Conservation (phyloP, 2,888 invertebrate species). For the Philopedon plagiatum region DNA sequence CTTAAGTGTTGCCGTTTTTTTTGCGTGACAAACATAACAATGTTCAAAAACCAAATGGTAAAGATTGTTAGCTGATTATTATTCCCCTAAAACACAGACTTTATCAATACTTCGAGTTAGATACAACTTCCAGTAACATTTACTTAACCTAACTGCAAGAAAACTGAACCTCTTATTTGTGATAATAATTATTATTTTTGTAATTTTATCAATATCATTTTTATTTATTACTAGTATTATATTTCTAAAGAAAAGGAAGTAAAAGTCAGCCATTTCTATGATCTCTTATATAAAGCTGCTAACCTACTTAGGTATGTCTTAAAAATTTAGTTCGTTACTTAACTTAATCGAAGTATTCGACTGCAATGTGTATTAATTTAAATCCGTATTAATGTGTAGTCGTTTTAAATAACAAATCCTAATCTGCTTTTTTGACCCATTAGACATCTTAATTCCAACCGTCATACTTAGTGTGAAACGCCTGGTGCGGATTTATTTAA, state of each 20-base stretch:
- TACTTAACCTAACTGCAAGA: too few relatives aligned
- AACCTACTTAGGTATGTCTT: constrained; percentile 4
- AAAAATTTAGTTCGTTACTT: constrained; percentile 15
- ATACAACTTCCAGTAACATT: too few relatives aligned
- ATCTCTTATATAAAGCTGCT: neutral
- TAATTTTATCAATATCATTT: too few relatives aligned
- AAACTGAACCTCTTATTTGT: too few relatives aligned
- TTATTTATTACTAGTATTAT: neutral
- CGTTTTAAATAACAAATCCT: constrained; percentile 2
- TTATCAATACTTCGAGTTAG: too few relatives aligned
- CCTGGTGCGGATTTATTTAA: neutral
- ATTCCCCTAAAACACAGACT: too few relatives aligned
- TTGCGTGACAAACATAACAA: too few relatives aligned
- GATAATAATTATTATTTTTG: too few relatives aligned
- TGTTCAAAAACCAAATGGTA: too few relatives aligned
- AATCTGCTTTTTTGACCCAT: neutral
- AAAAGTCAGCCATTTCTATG: constrained; percentile 13
- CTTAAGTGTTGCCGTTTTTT: too few relatives aligned
- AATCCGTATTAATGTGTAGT: neutral
- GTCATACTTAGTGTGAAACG: neutral
- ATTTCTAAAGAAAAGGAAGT: neutral
- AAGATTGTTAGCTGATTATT: too few relatives aligned
- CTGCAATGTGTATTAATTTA: neutral
- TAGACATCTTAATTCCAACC: neutral
- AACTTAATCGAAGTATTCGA: neutral